Evolutionary conservation across 2,113 vertebrate genomes (phyloP), one percentile per base, ranked within the genome.

Genomic region (Podilymbus podiceps): DNA sequence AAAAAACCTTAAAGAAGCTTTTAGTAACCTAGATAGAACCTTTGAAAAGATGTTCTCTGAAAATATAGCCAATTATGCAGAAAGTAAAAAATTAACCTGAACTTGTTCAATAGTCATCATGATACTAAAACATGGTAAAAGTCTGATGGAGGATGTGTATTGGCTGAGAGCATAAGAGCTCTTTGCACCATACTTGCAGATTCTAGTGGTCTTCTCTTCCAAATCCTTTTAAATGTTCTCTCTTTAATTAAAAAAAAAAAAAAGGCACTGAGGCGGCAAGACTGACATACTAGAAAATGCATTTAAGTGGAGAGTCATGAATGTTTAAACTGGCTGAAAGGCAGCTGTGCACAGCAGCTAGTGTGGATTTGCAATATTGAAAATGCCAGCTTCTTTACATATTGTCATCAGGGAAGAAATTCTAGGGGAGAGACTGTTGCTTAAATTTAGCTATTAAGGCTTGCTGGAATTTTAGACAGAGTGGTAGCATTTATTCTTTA

Each of bases 251-350:
- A 89, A 88, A 97, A 90, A 93, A 85, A 73, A 22, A 59, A 73
- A 35, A 95, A 85, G 71, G n/a, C 68, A 81, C 19, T 90, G 79
- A 95, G 64, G 79, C 90, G 94, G 90, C 63, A 92, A 92, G 88
- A 93, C 74, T 92, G 93, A 90, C 63, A 91, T 55, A 56, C 47
- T 76, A 83, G 92, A 96, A 92, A 96, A 96, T 95, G 63, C 63
- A 40, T 95, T 95, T 95, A 96, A 94, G 77, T 85, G 75, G 66
- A 94, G 75, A 73, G 68, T 97, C 85, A 95, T 97, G 96, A 97
- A 97, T 97, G 82, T 98, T 98, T 97, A 94, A 97, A 96, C 33
- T 88, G 90, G 44, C 82, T 96, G 94, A 91, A 94, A 96, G 95
- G 93, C 92, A 97, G 93, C 46, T 52, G 30, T 85, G 93, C 89